Percentiles rank a stretch among this genome's conserved stretches.
Conservation (phyloP, 2,888 invertebrate species). For the Heteromurus nitidus region DNA sequence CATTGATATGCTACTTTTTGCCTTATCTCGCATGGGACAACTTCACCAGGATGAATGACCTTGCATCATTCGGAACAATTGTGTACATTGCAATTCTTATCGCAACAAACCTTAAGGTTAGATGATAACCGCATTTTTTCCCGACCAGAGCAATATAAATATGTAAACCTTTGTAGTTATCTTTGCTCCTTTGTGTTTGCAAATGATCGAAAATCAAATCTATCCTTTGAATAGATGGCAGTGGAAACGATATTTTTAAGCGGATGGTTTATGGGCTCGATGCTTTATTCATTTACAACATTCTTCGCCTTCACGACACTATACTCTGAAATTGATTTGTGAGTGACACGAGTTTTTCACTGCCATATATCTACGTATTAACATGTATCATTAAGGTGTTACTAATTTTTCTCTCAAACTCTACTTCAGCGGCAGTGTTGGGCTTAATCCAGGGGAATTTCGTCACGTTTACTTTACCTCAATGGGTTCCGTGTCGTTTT, state of each 20-base stretch:
- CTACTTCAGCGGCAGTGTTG: not conserved
- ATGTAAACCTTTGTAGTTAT: not conserved
- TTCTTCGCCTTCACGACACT: slow-evolving; percentile 79
- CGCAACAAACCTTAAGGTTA: slow-evolving; percentile 79
- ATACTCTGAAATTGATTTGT: slow-evolving; percentile 78
- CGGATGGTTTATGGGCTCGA: slow-evolving; percentile 77
- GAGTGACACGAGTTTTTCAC: too few species aligned
- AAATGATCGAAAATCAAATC: too few species aligned
- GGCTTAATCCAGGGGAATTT: slow-evolving; percentile 51
- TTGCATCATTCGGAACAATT: slow-evolving; percentile 80
- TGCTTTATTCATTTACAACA: slow-evolving; percentile 78
- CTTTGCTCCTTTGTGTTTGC: not conserved
- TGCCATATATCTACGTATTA: too few species aligned
- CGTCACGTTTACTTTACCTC: slow-evolving; percentile 78
- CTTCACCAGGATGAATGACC: slow-evolving; percentile 74
- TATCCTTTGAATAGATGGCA: slow-evolving; percentile 77
- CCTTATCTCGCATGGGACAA: slow-evolving; percentile 74
- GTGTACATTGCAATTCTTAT: slow-evolving; percentile 79
- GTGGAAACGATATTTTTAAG: slow-evolving; percentile 81
- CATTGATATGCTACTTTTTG: slow-evolving; percentile 80
- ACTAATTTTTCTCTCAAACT: not conserved
- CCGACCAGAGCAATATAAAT: too few species aligned
- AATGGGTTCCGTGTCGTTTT: slow-evolving; percentile 79
- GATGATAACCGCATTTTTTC: not conserved
- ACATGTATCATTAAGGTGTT: not conserved